Evolutionary conservation across 1,140 invertebrate species (phyloP), one percentile per base, ranked within the genome.

Genomic region (Choristoneura fumiferana): DNA sequence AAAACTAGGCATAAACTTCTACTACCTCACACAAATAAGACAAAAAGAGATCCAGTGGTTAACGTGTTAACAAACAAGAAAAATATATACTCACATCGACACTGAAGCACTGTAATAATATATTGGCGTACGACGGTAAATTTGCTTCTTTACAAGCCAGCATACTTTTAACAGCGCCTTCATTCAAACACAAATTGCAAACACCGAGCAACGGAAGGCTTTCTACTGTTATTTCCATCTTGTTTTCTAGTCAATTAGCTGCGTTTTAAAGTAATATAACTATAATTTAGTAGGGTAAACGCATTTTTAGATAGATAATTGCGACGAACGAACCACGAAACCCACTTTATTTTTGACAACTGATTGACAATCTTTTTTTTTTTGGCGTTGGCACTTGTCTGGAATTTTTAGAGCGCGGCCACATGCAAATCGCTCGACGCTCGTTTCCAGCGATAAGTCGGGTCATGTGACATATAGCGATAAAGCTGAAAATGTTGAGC

Each of bases 141-240:
- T 54, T 69, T 74, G 56, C 73, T 67, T 36, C 69, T 63, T 58
- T 67, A 40, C 64, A 65, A 6, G 74, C 60, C 15, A 87, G 58
- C 82, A 87, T 87, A 81, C 80, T 87, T 60, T 83, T 77, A 3
- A 85, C 82, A 18, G 75, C 63, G 14, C 81, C 81, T 58, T 83
- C 76, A 13, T 74, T 74, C 8, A 84, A 60, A 63, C 84, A 87
- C 56, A 87, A 75, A 66, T 78, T 85, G 55, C 84, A 87, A 22
- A 71, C 69, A 12, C 84, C 84, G 34, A 84, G 55, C 17, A 84
- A 68, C 4, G 84, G 84, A 40, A 87, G 57, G 8, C 71, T 55
- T 58, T 85, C 79, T 17, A 87, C 84, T 69, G 80, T 77, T 60
- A 87, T 87, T 14, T 73, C 74, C 10, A 67, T 49, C 59, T 76